These are phyloP conservation scores for Terebella lapidaria DNA, from an alignment of 2,888 invertebrate species.

Conservation along the genomic window DNA sequence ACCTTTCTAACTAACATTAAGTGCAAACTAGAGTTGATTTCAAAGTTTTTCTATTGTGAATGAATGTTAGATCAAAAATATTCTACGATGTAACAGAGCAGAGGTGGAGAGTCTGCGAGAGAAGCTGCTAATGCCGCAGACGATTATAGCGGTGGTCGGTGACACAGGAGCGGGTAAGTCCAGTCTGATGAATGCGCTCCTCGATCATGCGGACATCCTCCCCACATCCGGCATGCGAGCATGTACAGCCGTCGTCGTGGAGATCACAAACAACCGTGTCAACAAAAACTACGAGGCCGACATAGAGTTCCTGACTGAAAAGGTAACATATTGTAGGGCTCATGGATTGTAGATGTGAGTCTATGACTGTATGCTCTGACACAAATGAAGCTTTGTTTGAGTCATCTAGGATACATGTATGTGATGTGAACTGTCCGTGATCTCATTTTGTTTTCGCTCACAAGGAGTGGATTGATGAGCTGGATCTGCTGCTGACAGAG, in stretches of 20 bases:
- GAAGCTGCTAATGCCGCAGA: constrained; percentile 26
- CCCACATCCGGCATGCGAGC: constrained; percentile 39
- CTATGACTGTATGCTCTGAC: too few relatives aligned
- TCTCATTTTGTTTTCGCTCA: background rate
- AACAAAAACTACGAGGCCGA: constrained; percentile 31
- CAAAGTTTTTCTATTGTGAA: too few relatives aligned
- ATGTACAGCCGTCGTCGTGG: constrained; percentile 39
- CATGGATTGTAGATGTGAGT: too few relatives aligned
- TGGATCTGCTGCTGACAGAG: constrained; percentile 28
- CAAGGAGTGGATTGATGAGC: constrained; percentile 37
- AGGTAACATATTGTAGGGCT: constrained; percentile 22
- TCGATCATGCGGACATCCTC: constrained; percentile 32
- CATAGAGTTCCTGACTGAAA: constrained; percentile 32
- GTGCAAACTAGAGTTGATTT: too few relatives aligned
- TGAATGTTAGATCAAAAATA: too few relatives aligned
- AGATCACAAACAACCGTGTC: constrained; percentile 28
- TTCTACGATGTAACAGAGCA: background rate
- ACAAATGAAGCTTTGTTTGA: too few relatives aligned
- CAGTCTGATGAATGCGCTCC: constrained; percentile 35
- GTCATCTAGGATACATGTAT: background rate
- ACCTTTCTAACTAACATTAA: too few relatives aligned
- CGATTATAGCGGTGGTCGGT: constrained; percentile 36
- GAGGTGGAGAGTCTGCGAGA: background rate
- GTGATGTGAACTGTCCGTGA: background rate
- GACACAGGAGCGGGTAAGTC: constrained; percentile 38